These are phyloP conservation scores for Amiota communis DNA, from an alignment of 2,888 invertebrate species.

Conservation along the genomic window DNA sequence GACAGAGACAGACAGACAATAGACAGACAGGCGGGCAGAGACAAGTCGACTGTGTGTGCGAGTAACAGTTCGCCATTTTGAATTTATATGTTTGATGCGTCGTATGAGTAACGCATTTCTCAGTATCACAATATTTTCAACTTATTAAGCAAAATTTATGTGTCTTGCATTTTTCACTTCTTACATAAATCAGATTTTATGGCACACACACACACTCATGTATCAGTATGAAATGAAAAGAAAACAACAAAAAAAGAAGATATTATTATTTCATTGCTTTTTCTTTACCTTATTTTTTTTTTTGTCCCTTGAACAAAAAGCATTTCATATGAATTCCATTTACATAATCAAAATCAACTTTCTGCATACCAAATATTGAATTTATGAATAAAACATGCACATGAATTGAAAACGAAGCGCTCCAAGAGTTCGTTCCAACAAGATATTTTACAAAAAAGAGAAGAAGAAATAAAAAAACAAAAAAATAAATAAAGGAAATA, in stretches of 20 bases:
- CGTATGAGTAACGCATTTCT: neutral
- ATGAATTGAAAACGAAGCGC: conserved; percentile 11
- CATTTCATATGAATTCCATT: neutral
- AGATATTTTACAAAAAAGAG: neutral
- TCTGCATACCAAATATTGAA: conserved; percentile 57
- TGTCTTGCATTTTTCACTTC: neutral
- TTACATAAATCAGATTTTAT: conserved; percentile 8
- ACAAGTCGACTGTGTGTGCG: too few relatives aligned
- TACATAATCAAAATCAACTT: conserved; percentile 30
- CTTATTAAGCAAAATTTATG: neutral
- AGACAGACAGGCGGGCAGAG: too few relatives aligned
- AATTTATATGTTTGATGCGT: neutral
- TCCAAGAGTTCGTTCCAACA: too few relatives aligned
- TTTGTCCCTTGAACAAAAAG: neutral
- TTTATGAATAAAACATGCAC: conserved; percentile 64
- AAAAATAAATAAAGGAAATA: conserved; percentile 42
- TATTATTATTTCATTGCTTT: neutral
- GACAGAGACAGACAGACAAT: too few relatives aligned
- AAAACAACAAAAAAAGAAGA: too few relatives aligned
- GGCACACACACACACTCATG: neutral
- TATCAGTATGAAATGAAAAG: too few relatives aligned
- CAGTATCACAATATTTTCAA: neutral
- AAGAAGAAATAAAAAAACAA: conserved; percentile 45
- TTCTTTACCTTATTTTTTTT: neutral
- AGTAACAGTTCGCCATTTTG: neutral